Base-by-base conservation (phyloP, 2,888 invertebrate genomes). In the Toxonevra muliebris region DNA sequence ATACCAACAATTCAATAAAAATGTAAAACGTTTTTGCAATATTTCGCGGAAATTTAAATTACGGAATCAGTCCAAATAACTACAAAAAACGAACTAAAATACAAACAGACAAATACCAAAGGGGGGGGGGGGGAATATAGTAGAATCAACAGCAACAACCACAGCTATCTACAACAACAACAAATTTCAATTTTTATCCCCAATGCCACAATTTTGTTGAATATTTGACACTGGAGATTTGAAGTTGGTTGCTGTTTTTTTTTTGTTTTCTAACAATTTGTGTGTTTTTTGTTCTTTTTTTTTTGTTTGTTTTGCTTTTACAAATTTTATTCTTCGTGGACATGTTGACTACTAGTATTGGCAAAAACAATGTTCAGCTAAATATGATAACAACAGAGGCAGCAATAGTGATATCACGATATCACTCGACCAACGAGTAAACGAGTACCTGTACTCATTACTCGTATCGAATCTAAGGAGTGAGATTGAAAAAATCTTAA, bases 21-120 rank as follows among this genome's bases (percentile, higher is more conserved):
- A 48, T 48, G 48, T 48, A 48, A 48, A 48, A 48, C 48, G 48
- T 48, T 48, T 48, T n/a, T 15, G 48, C 48, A 15, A 48, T 30
- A 48, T 48, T 48, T 11, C n/a, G 48, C 48, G 48, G 48, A 48
- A 30, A 48, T 48, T 48, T 48, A 48, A 48, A 11, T 52, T 70
- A 61, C 52, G 55, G 55, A 61, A 64, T 58, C 62, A 48, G 71
- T 62, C 69, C 48, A 60, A 20, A 43, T 20, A 45, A 60, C 15
- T 17, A n/a, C 30, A 4, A 20, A 8, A 60, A 48, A 48, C 48
- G 48, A n/a, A 48, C 13, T 5, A 48, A 15, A 48, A 13, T 5
- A 15, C 48, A 48, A 48, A 13, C 3, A 48, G 5, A 48, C 13
- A 13, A 48, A 48, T 15, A 15, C 1, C 48, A 48, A 5, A 13